Percentiles rank a stretch among this genome's conserved stretches.
phyloP scores from a whole-genome alignment of 2,113 vertebrate genomes.

The Acanthisitta chloris region DNA sequence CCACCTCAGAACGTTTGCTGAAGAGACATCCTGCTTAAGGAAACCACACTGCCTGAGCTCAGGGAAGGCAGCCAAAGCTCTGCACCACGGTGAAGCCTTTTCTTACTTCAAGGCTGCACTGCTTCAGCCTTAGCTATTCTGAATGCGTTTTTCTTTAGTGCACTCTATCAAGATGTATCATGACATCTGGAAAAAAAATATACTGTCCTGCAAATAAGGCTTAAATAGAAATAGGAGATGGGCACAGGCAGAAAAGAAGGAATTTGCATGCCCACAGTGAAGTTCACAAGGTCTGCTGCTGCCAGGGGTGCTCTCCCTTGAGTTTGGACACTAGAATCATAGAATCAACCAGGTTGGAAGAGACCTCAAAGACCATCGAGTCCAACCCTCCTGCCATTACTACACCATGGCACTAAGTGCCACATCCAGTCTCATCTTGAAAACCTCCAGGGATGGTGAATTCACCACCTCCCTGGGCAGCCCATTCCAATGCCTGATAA shows the following conservation, averaged over 20 bases:
- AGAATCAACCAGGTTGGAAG: too few relatives aligned
- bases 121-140: not conserved
- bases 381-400: too few relatives aligned
- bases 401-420: too few relatives aligned
- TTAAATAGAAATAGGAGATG: not conserved
- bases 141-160: not conserved
- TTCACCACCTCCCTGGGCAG: too few relatives aligned
- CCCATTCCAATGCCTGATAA: too few relatives aligned
- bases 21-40: not conserved
- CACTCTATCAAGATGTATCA: not conserved
- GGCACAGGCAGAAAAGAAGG: not conserved
- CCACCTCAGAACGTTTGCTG: not conserved
- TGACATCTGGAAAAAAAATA: not conserved
- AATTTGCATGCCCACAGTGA: rapidly evolving
- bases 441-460: too few relatives aligned
- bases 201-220: not conserved
- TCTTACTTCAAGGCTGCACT: not conserved
- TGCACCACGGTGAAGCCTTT: not conserved
- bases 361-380: too few relatives aligned
- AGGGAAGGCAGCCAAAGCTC: rapidly evolving
- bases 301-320: not conserved
- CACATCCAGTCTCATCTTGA: too few relatives aligned
- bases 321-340: not conserved
- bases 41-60: not conserved
- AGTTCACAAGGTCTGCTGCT: not conserved